These are phyloP conservation scores for Crepidodera aurea DNA, from an alignment of 2,888 invertebrate species.

Conservation along the genomic window DNA sequence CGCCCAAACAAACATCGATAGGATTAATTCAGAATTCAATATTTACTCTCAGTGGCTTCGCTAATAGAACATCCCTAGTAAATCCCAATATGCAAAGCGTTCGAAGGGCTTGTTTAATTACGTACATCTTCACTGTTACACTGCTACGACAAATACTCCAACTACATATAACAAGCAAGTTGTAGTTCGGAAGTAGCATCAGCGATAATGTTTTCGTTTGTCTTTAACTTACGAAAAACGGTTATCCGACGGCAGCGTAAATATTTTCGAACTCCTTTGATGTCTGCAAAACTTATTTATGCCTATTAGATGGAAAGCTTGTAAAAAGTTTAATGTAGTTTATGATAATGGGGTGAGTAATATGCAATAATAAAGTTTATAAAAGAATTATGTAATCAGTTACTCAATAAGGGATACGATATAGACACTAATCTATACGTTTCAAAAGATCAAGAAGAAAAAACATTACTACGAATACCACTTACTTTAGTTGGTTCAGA, in stretches of 20 bases:
- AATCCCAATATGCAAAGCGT: conserved; percentile 31
- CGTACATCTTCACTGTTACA: conserved; percentile 22
- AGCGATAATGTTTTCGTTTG: conserved; percentile 5
- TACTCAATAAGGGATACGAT: no score
- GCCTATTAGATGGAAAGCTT: no score
- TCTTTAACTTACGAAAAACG: background rate
- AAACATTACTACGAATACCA: no score
- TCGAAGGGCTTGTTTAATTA: conserved; percentile 28
- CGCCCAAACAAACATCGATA: conserved; percentile 23
- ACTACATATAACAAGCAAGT: conserved; percentile 13
- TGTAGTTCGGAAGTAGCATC: background rate
- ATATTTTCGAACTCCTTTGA: no score
- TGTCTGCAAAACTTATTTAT: no score
- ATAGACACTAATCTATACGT: no score
- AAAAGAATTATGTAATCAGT: no score
- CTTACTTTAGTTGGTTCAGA: conserved; percentile 66
- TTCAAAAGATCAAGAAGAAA: no score
- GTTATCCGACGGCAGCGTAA: no score
- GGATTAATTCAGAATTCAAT: conserved; percentile 26
- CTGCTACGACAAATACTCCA: conserved; percentile 20
- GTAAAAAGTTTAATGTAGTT: no score
- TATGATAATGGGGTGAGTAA: no score
- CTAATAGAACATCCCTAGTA: conserved; percentile 29
- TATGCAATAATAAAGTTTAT: no score
- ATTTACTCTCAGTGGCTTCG: conserved; percentile 28